These are phyloP conservation scores for Terrapene triunguis DNA, from an alignment of 2,113 vertebrate genomes.

Conservation along the genomic window DNA sequence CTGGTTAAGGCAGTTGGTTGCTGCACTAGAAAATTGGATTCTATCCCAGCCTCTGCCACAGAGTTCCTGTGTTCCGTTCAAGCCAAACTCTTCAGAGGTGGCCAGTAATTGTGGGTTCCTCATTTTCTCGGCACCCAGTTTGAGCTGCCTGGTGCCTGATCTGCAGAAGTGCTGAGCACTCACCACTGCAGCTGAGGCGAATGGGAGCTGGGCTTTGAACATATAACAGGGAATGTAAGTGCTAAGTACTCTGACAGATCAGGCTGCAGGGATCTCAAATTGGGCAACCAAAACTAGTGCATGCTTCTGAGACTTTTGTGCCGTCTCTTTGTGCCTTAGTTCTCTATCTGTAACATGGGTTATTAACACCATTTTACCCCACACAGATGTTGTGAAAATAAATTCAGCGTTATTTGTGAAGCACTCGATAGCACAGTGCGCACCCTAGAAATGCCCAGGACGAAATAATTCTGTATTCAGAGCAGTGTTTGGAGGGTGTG, in stretches of 20 bases:
- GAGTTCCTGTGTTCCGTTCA: not conserved
- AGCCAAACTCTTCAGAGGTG: not conserved
- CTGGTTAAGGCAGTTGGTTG: not conserved
- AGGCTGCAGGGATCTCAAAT: conserved; percentile 29
- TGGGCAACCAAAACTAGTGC: conserved; percentile 32
- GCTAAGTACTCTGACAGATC: not conserved
- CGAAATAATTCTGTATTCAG: conserved; percentile 23
- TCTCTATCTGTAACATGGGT: not conserved
- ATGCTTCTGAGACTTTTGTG: conserved; percentile 24
- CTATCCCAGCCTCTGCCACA: no score
- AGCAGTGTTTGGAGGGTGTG: not conserved
- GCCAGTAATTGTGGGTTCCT: no score
- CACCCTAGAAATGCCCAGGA: not conserved
- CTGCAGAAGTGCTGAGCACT: no score
- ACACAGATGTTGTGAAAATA: not conserved
- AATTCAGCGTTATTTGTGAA: conserved; percentile 24
- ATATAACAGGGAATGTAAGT: not conserved
- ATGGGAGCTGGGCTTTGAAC: conserved; percentile 16
- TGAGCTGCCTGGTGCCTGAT: no score
- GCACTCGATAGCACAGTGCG: not conserved
- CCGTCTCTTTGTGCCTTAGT: conserved; percentile 14
- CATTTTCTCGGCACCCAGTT: no score
- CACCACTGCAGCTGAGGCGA: not conserved
- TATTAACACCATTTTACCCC: not conserved
- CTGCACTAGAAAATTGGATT: not conserved